phyloP scores from a whole-genome alignment of 2,888 invertebrate species.

The Gastrophysa polygoni region DNA sequence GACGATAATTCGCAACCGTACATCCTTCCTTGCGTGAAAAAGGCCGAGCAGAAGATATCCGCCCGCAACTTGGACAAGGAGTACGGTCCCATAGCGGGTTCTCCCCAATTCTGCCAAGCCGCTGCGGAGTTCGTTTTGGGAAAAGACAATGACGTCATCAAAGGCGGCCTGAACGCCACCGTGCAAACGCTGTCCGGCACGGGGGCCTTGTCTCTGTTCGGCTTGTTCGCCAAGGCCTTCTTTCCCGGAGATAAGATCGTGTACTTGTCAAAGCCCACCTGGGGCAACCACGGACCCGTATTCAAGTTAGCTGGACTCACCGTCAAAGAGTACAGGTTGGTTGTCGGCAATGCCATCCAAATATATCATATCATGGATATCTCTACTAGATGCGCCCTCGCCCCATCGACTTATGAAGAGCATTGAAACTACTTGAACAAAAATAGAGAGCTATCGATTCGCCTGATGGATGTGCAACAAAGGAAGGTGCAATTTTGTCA shows the following conservation, averaged over 20 bases:
- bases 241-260: slow-evolving; percentile 62
- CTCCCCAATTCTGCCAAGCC: slow-evolving; percentile 50
- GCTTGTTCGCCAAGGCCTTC: slow-evolving; percentile 64
- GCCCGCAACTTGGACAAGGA: slow-evolving; percentile 64
- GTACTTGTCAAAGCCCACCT: slow-evolving; percentile 70
- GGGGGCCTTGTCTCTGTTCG: slow-evolving; percentile 69
- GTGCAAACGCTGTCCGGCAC: slow-evolving; percentile 69
- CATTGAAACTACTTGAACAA: too few species aligned
- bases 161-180: slow-evolving; percentile 52
- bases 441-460: too few species aligned
- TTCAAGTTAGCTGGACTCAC: slow-evolving; percentile 67
- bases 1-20: slow-evolving; percentile 68
- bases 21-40: slow-evolving; percentile 65
- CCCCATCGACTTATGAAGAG: too few species aligned
- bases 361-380: too few species aligned
- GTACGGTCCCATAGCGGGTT: slow-evolving; percentile 68
- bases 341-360: neutral
- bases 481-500: too few species aligned
- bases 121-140: slow-evolving; percentile 67
- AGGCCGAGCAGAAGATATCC: slow-evolving; percentile 64
- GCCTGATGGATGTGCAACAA: too few species aligned
- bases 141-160: slow-evolving; percentile 59
- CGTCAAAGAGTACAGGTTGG: slow-evolving; percentile 64
- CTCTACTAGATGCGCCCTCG: neutral
- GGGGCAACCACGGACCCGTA: slow-evolving; percentile 72